phyloP scores from a whole-genome alignment of 2,113 vertebrate species.

The Macroglossus sobrinus region DNA sequence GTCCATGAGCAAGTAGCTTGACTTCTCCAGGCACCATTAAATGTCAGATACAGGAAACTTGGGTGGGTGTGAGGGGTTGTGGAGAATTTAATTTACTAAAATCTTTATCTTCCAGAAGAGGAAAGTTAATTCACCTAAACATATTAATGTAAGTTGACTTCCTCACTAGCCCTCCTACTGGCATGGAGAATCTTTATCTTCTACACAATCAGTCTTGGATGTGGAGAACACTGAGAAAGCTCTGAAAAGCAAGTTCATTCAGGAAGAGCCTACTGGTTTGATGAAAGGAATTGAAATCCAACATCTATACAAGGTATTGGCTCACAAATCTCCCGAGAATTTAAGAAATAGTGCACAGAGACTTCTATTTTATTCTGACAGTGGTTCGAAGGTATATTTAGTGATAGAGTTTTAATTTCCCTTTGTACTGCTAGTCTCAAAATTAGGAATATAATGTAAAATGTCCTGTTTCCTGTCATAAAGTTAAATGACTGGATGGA shows the following conservation, averaged over 20 bases:
- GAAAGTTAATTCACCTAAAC: neutral
- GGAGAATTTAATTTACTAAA: neutral
- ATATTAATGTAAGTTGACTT: neutral
- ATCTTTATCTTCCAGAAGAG: neutral
- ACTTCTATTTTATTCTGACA: neutral
- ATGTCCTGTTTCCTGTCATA: neutral
- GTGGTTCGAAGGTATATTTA: neutral
- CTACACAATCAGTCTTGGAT: slow-evolving; percentile 84
- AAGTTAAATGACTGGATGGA: neutral
- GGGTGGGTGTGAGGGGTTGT: no score
- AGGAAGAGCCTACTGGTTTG: slow-evolving; percentile 90
- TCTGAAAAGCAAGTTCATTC: slow-evolving; percentile 88
- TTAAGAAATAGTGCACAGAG: neutral
- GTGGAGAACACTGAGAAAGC: slow-evolving; percentile 87
- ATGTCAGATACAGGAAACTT: neutral
- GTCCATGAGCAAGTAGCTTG: neutral
- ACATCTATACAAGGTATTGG: slow-evolving; percentile 90
- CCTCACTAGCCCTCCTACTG: slow-evolving; percentile 90
- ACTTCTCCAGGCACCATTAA: neutral
- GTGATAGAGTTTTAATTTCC: neutral
- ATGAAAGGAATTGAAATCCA: slow-evolving; percentile 93
- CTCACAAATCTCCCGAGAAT: neutral
- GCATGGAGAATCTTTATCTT: slow-evolving; percentile 83
- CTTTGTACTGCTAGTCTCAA: neutral
- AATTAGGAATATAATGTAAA: neutral